Evolutionary conservation across 2,797 vertebrate species (phyloP).

Genomic region (Oryzias sinensis): DNA sequence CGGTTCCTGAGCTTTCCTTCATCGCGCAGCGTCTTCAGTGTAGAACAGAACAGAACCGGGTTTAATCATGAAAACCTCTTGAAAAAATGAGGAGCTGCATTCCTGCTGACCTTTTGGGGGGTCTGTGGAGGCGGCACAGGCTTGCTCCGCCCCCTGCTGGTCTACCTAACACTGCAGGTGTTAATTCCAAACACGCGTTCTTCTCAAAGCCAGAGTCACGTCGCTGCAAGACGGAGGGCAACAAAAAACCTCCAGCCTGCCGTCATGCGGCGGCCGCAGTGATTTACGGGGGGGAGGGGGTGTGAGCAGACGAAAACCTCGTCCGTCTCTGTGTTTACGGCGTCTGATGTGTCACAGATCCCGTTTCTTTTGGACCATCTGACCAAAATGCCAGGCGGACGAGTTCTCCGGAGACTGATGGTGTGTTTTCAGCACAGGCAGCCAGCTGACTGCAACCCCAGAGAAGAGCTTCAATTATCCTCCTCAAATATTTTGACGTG

Average conservation of each 20-base stretch:
- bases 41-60: no score
- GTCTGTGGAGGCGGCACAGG: slow-evolving; percentile 1
- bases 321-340: slow-evolving; percentile 42
- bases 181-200: slow-evolving; percentile 57
- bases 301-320: slow-evolving; percentile 31
- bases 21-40: background rate
- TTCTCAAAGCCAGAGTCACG: slow-evolving; percentile 36
- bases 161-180: slow-evolving; percentile 53
- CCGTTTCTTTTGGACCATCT: slow-evolving; percentile 16
- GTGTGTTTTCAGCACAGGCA: slow-evolving; percentile 3
- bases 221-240: slow-evolving; percentile 30
- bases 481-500: slow-evolving; percentile 31
- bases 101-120: no score
- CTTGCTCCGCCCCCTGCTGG: slow-evolving; percentile 62
- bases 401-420: slow-evolving; percentile 1
- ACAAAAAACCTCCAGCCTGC: slow-evolving; percentile 5
- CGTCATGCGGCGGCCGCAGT: slow-evolving; percentile 37
- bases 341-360: slow-evolving; percentile 8
- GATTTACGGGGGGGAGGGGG: slow-evolving; percentile 52
- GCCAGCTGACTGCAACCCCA: slow-evolving; percentile 3
- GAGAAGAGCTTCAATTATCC: slow-evolving; percentile 12
- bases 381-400: background rate
- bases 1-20: slow-evolving; percentile 21
- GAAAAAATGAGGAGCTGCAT: no score
- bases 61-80: no score